Evolutionary conservation across 2,888 invertebrate genomes (phyloP).

Genomic region (Caenorhabditis zanzibari): DNA sequence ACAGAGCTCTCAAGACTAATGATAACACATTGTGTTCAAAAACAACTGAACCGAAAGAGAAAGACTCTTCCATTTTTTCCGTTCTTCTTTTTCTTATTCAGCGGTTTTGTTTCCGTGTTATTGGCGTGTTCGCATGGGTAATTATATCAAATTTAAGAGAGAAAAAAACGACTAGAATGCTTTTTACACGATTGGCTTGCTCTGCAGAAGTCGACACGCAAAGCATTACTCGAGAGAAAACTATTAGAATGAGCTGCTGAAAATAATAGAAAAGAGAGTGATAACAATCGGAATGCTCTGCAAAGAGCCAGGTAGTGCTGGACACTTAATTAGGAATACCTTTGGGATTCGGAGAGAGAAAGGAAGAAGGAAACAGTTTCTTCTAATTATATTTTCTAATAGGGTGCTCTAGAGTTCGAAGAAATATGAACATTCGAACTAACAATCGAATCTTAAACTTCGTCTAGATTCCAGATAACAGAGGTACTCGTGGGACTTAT

Average conservation of each 20-base stretch:
- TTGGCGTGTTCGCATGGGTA: slow-evolving; percentile 60
- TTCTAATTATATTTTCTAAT: slow-evolving; percentile 35
- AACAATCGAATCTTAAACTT: too few relatives aligned
- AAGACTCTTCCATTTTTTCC: background rate
- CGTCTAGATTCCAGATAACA: background rate
- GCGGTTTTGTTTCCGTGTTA: slow-evolving; percentile 56
- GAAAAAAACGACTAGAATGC: slow-evolving; percentile 21
- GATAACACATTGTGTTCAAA: slow-evolving; percentile 44
- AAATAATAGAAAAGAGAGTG: slow-evolving; percentile 20
- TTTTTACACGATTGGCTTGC: slow-evolving; percentile 57
- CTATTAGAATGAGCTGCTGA: slow-evolving; percentile 28
- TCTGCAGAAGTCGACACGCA: slow-evolving; percentile 30
- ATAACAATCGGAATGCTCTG: slow-evolving; percentile 21
- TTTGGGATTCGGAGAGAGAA: slow-evolving; percentile 19
- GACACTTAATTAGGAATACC: slow-evolving; percentile 31
- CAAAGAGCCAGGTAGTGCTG: slow-evolving; percentile 29
- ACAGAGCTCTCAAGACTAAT: slow-evolving; percentile 35
- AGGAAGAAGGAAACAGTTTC: slow-evolving; percentile 1
- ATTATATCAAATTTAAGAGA: slow-evolving; percentile 59
- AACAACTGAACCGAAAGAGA: slow-evolving; percentile 26
- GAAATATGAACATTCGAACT: background rate
- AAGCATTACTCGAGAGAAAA: background rate
- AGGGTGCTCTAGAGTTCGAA: slow-evolving; percentile 1
- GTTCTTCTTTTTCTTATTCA: slow-evolving; percentile 6
- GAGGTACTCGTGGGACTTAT: too few relatives aligned